These are phyloP conservation scores for Chelonus formosanus DNA, from an alignment of 2,888 invertebrate genomes.

Conservation along the genomic window DNA sequence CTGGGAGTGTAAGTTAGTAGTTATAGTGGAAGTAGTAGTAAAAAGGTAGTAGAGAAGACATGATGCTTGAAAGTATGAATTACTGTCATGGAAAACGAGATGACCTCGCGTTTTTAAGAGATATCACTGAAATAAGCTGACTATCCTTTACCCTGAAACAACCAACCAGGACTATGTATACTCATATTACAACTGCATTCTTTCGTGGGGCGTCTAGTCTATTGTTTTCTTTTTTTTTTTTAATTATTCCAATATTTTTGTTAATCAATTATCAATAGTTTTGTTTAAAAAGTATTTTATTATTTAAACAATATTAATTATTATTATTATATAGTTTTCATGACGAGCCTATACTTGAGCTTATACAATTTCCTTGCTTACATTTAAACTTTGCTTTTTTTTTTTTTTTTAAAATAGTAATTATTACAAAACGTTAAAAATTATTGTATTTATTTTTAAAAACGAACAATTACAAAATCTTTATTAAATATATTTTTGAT, in stretches of 20 bases:
- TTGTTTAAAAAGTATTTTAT: background rate
- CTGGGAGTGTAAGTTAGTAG: too few relatives aligned
- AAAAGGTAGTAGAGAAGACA: background rate
- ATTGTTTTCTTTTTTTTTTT: constrained; percentile 8
- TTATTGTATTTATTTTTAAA: too few relatives aligned
- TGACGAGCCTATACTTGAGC: too few relatives aligned
- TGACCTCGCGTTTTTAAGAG: constrained; percentile 49
- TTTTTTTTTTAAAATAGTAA: too few relatives aligned
- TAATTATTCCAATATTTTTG: background rate
- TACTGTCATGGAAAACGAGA: constrained; percentile 41
- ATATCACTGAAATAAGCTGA: constrained; percentile 38
- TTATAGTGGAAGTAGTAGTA: background rate
- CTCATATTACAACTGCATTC: constrained; percentile 32
- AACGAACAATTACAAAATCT: too few relatives aligned
- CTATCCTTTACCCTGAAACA: constrained; percentile 11
- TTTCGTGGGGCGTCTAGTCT: constrained; percentile 25
- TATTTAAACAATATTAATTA: too few relatives aligned
- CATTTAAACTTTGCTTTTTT: too few relatives aligned
- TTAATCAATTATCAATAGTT: background rate
- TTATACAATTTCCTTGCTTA: too few relatives aligned
- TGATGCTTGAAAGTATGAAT: constrained; percentile 10
- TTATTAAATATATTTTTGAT: too few relatives aligned
- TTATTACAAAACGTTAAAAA: too few relatives aligned
- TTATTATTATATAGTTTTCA: too few relatives aligned
- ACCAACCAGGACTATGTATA: background rate